These are phyloP conservation scores for Austrofundulus limnaeus DNA, from an alignment of 2,113 vertebrate genomes.

Conservation along the genomic window DNA sequence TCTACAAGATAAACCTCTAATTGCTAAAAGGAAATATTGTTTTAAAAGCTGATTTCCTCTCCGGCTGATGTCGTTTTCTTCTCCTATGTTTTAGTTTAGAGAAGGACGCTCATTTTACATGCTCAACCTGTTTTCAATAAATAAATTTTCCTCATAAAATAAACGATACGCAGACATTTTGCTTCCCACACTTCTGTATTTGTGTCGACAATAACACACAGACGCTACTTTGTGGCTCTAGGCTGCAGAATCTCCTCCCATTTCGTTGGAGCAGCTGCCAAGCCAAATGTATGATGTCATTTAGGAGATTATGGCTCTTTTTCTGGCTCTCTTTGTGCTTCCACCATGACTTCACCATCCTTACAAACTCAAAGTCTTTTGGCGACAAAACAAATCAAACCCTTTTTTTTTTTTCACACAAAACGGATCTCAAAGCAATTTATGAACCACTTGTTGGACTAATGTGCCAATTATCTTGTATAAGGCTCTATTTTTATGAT, in stretches of 20 bases:
- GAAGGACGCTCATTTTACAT: too few relatives aligned
- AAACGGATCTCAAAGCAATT: background rate
- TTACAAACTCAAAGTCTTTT: too few relatives aligned
- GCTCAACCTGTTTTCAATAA: too few relatives aligned
- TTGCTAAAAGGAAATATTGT: too few relatives aligned
- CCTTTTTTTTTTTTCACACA: background rate
- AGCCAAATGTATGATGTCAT: slow-evolving; percentile 68
- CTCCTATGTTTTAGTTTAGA: background rate
- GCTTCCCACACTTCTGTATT: background rate
- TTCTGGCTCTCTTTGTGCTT: slow-evolving; percentile 44
- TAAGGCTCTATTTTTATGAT: too few relatives aligned
- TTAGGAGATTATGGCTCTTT: slow-evolving; percentile 32
- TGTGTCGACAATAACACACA: slow-evolving; percentile 5
- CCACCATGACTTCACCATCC: slow-evolving; percentile 61
- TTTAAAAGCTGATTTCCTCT: too few relatives aligned
- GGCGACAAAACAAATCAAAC: too few relatives aligned
- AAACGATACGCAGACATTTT: background rate
- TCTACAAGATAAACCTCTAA: too few relatives aligned
- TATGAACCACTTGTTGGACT: slow-evolving; percentile 11
- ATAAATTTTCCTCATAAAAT: background rate
- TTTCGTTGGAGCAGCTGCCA: slow-evolving; percentile 46
- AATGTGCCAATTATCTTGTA: too few relatives aligned
- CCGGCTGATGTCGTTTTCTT: background rate
- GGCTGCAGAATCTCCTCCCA: slow-evolving; percentile 37
- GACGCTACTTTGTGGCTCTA: slow-evolving; percentile 2